These are phyloP conservation scores for Eleutherodactylus coqui DNA, from an alignment of 2,797 vertebrate species.

Conservation along the genomic window DNA sequence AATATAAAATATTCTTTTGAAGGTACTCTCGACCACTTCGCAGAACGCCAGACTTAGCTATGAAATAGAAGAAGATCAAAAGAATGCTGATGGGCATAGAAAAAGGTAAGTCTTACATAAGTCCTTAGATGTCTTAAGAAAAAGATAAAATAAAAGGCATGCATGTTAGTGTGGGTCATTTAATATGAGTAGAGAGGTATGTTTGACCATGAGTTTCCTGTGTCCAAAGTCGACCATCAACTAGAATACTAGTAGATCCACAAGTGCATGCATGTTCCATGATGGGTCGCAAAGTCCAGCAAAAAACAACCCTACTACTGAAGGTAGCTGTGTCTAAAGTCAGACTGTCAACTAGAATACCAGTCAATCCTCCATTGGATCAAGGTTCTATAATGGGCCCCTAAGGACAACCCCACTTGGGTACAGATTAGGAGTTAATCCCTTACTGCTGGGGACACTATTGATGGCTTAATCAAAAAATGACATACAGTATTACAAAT, in stretches of 20 bases:
- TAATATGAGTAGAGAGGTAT: neutral
- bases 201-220: neutral
- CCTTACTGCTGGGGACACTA: no score
- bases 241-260: no score
- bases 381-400: no score
- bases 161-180: neutral
- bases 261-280: no score
- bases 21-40: neutral
- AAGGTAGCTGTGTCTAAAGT: neutral
- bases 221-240: no score
- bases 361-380: neutral
- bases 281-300: no score
- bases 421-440: no score
- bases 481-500: no score
- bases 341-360: neutral
- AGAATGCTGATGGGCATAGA: slow-evolving; percentile 81
- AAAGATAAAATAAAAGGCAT: neutral
- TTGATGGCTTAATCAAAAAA: no score
- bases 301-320: no score
- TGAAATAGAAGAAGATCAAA: slow-evolving; percentile 77
- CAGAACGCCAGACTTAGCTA: neutral
- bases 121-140: neutral
- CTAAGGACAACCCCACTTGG: no score
- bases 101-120: slow-evolving; percentile 75
- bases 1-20: neutral